Evolutionary conservation across 2,888 invertebrate species (phyloP), one percentile per base, ranked within the genome.

Genomic region (Drosophila infuscata): DNA sequence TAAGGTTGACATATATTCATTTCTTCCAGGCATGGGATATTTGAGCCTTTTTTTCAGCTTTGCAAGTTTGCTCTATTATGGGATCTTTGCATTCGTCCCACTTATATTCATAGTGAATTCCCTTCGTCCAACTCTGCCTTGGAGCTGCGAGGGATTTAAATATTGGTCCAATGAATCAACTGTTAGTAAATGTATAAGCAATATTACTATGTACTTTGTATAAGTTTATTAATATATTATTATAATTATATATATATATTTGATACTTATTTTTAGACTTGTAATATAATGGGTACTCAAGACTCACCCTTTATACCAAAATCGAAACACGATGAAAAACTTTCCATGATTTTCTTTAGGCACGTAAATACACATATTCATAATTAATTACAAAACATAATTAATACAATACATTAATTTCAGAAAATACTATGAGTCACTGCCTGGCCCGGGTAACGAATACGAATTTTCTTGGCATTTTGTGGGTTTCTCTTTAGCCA

Each of bases 21-120:
- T 33, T 17, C 8, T 48, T 52, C 0, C 92, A 98, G 98, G 98
- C 61, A 97, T 97, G 46, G 98, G 98, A 3, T 97, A 97, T 90
- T 96, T 97, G 0, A 96, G 96, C n/a, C n/a, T n/a, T n/a, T n/a
- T n/a, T n/a, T n/a, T n/a, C n/a, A n/a, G n/a, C n/a, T n/a, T n/a
- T n/a, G n/a, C n/a, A n/a, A n/a, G 96, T 61, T 95, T 96, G 62
- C 94, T 95, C 70, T 98, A 97, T 93, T 98, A 97, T 92, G 96
- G 97, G 75, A 95, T 97, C 2, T 96, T 98, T 65, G 95, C 97
- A 89, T 95, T 97, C 1, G 96, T 97, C 93, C 97, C 97, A 0
- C 90, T 98, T 52, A 94, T 96, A 70, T 98, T 97, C 92, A 94
- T 98, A 59, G 94, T 95, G 76, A 95, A 96, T 92, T 96, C 96